Conservation (phyloP, 2,797 vertebrate genomes). For the Cuniculus paca region DNA sequence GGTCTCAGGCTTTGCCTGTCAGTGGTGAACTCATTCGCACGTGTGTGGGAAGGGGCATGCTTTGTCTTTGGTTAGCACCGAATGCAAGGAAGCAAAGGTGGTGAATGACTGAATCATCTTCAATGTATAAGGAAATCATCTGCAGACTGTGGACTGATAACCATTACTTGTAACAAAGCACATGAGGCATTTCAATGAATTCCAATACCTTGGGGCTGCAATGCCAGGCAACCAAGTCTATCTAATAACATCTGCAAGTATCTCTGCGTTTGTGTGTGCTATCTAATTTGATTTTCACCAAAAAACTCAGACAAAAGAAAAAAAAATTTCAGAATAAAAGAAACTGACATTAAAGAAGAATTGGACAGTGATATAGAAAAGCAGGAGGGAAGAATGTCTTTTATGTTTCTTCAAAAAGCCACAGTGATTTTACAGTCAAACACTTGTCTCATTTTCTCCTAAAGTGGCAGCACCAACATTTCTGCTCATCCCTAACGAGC, state of each 20-base stretch:
- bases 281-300: constrained; percentile 53
- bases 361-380: neutral
- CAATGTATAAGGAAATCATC: neutral
- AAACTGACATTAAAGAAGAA: constrained; percentile 7
- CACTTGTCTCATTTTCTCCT: constrained; percentile 51
- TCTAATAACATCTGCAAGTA: neutral
- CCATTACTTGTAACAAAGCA: neutral
- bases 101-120: neutral
- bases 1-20: neutral
- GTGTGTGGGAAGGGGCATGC: neutral
- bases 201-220: neutral
- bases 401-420: constrained; percentile 42
- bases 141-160: neutral
- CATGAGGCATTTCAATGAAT: neutral
- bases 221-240: neutral
- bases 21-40: neutral
- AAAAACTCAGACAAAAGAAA: constrained; percentile 35
- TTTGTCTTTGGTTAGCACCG: neutral
- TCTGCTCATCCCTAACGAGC: constrained; percentile 31
- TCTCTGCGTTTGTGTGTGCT: neutral
- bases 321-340: constrained; percentile 26
- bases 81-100: neutral
- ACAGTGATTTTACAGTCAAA: constrained; percentile 15
- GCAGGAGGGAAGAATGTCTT: neutral
- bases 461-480: constrained; percentile 69